phyloP scores from a whole-genome alignment of 2,888 invertebrate genomes.

The Drosophila bunnanda region DNA sequence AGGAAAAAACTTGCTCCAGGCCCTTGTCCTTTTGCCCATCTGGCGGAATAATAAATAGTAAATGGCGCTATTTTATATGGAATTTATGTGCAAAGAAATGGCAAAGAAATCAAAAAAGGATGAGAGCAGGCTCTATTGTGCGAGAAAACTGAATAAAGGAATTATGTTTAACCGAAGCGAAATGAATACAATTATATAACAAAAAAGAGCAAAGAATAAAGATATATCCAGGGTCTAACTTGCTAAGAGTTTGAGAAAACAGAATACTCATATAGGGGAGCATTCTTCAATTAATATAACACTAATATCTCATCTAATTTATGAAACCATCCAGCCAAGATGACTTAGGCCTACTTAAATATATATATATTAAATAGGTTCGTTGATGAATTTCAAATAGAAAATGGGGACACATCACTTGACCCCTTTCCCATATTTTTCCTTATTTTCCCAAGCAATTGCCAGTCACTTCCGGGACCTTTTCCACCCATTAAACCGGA shows the following conservation, averaged over 20 bases:
- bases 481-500: conserved; percentile 25
- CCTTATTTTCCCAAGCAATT: background rate
- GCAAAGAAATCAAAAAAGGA: conserved; percentile 20
- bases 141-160: conserved; percentile 13
- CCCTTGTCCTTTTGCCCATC: conserved; percentile 7
- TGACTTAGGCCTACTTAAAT: background rate
- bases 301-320: background rate
- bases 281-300: background rate
- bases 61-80: conserved; percentile 67
- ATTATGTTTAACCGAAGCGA: background rate
- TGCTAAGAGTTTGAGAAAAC: background rate
- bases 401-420: background rate
- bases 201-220: background rate
- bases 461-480: conserved; percentile 27
- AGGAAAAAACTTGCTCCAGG: conserved; percentile 3
- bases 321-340: background rate
- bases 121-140: conserved; percentile 11
- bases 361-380: background rate
- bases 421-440: background rate
- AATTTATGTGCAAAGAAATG: conserved; percentile 64
- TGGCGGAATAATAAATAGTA: conserved; percentile 66
- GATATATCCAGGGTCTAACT: background rate
- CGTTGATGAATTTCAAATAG: conserved; percentile 2
- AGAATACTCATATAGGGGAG: background rate
- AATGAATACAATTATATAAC: background rate